Base-by-base conservation (phyloP, 2,888 invertebrate genomes). In the Rhabditophanes sp. region DNA sequence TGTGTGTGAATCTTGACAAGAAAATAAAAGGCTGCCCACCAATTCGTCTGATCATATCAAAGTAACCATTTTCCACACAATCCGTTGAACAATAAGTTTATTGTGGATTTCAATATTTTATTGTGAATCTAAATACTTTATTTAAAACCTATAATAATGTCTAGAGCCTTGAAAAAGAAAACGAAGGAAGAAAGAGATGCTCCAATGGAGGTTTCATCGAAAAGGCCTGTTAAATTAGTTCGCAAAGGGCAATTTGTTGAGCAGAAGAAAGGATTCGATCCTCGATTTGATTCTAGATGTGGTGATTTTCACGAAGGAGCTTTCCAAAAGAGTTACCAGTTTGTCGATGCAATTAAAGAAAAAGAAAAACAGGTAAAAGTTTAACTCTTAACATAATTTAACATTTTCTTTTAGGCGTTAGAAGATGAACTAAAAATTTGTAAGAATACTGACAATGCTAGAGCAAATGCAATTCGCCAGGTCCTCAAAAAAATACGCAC, bases 141-240 rank as follows among this genome's bases (percentile, higher is more conserved):
- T 3, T 26, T 8, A 18, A 26, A 2, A 26, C 15, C 11, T 16
- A 26, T 2, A 26, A 26, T 11, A 26, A 17, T 26, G 4, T 18
- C 18, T 18, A 26, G 3, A 26, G 26, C 11, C n/a, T 26, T 2
- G 8, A 26, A 2, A 26, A 17, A 18, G 26, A 2, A 18, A 26
- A 11, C n/a, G 9, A n/a, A 11, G 8, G 3, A 18, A 26, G 9
- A 18, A 26, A 26, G 18, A 9, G 49, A 51, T 25, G 41, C 50
- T n/a, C 58, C 58, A 9, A 46, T 49, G 11, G 58, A 58, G 30
- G 42, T 53, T 5, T 52, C 54, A 8, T 53, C 53, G 4, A 56
- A 53, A 35, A 39, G 41, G 25, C 48, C 45, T 3, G 46, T 55
- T 4, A 42, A 37, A n/a, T 22, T 18, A 7, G 33, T 37, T 31